Evolutionary conservation across 2,113 vertebrate species (phyloP).

Genomic region (Leptodactylus fuscus): DNA sequence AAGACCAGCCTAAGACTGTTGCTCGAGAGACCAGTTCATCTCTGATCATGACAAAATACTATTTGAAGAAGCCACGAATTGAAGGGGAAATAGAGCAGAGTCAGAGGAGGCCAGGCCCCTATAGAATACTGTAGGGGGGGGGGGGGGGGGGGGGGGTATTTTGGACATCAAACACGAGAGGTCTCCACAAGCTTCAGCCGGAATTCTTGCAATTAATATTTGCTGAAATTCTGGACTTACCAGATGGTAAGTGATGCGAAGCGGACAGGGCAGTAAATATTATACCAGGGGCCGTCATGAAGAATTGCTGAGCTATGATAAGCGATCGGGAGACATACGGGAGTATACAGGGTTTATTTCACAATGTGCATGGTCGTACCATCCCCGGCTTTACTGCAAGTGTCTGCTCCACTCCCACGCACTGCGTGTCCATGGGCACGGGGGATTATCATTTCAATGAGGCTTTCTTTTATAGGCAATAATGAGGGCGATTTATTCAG

Average conservation of each 20-base stretch:
- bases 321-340: neutral
- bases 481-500: constrained; percentile 17
- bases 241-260: no score
- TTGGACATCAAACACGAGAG: no score
- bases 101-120: no score
- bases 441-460: constrained; percentile 34
- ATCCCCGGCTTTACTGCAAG: neutral
- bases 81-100: no score
- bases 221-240: neutral
- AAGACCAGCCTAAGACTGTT: no score
- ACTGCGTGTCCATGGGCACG: neutral
- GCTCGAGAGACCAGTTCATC: no score
- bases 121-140: no score
- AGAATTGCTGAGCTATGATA: neutral
- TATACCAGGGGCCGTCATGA: neutral
- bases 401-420: neutral
- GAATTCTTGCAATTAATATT: neutral
- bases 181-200: no score
- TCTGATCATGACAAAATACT: no score
- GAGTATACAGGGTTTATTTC: neutral
- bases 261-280: neutral
- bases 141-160: no score
- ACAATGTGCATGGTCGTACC: neutral
- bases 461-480: constrained; percentile 8
- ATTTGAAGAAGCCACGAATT: no score